Conservation (phyloP, 2,113 vertebrate species). For the Pogona vitticeps region DNA sequence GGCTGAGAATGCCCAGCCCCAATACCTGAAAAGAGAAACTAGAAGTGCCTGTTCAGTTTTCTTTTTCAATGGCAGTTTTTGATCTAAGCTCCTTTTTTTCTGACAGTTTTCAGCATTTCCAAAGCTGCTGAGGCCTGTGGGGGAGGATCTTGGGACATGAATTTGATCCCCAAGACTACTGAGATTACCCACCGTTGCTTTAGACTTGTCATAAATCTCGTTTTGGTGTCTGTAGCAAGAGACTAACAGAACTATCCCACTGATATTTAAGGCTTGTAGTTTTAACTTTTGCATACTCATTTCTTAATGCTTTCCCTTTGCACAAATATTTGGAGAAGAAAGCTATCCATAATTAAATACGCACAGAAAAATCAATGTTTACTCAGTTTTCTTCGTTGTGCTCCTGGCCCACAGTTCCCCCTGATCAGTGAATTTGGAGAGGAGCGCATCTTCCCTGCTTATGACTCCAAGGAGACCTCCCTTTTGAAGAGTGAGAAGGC, state of each 20-base stretch:
- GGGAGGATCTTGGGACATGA: too few species aligned
- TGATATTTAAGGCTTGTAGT: background rate
- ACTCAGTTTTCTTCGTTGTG: background rate
- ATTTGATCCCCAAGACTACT: too few species aligned
- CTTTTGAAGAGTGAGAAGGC: slow-evolving; percentile 93
- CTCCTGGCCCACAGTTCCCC: slow-evolving; percentile 80
- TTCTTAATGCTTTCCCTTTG: background rate
- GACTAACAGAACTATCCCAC: background rate
- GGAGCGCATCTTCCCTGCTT: slow-evolving; percentile 81
- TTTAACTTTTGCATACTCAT: background rate
- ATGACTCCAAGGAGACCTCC: slow-evolving; percentile 90
- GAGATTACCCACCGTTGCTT: too few species aligned
- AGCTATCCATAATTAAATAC: background rate
- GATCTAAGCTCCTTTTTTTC: too few species aligned
- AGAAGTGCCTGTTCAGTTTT: too few species aligned
- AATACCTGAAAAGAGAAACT: too few species aligned
- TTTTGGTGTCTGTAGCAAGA: background rate
- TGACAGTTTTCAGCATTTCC: too few species aligned
- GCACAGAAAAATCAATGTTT: background rate
- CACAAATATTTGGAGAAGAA: background rate
- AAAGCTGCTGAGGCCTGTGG: too few species aligned
- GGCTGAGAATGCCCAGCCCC: too few species aligned
- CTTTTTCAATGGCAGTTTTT: too few species aligned
- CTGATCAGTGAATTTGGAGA: slow-evolving; percentile 92
- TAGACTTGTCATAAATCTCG: too few species aligned